Conservation (phyloP, 2,113 vertebrate genomes). For the Bucco capensis region DNA sequence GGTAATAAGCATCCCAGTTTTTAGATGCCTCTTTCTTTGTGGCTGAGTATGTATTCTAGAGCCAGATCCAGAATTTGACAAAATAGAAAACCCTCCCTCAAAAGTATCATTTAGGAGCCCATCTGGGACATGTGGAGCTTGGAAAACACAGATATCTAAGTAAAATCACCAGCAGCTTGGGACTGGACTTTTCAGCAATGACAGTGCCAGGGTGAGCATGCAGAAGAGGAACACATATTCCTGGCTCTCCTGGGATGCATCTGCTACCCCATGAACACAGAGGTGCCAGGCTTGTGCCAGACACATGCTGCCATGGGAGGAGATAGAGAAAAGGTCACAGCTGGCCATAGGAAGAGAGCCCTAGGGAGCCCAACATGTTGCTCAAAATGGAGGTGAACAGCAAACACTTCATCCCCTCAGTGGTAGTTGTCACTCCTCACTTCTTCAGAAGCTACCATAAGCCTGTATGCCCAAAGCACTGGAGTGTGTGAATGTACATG, state of each 20-base stretch:
- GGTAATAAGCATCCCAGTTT: not conserved
- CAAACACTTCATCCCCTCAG: fast-evolving
- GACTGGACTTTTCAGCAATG: not conserved
- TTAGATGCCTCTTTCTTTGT: not conserved
- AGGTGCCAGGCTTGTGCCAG: not conserved
- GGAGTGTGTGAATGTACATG: not conserved
- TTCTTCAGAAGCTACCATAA: not conserved
- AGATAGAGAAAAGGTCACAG: not conserved
- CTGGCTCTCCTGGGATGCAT: not conserved
- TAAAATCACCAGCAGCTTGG: not conserved
- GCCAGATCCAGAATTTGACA: not conserved
- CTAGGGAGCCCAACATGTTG: not conserved
- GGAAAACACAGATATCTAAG: not conserved
- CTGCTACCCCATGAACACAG: not conserved
- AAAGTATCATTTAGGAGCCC: not conserved
- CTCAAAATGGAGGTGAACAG: not conserved
- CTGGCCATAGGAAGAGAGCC: not conserved
- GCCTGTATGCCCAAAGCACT: not conserved
- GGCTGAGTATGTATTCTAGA: fast-evolving
- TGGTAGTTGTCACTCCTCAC: fast-evolving
- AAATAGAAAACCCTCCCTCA: not conserved
- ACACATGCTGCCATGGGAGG: not conserved
- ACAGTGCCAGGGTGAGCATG: not conserved
- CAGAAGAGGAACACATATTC: fast-evolving
- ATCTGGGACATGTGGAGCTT: not conserved